Evolutionary conservation across 2,797 vertebrate genomes (phyloP), one percentile per base, ranked within the genome.

Genomic region (Sebastes matsubarae): DNA sequence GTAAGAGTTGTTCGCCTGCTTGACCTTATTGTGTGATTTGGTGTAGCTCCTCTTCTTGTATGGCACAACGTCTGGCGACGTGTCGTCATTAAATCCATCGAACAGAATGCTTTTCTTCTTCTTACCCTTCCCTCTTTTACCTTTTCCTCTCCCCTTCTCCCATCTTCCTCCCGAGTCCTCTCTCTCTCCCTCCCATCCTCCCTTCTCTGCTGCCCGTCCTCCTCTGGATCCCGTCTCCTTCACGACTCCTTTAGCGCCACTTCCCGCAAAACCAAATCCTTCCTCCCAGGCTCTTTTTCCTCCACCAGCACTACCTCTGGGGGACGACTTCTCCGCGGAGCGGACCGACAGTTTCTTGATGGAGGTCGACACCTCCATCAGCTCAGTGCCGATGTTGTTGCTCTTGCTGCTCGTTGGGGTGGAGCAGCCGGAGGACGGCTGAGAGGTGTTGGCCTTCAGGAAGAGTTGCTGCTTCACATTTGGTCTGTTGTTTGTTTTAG

Each of bases 1-100:
- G 83, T 94, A 95, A 1, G 24, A 12, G 5, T 29, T 4, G 22
- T 1, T 29, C 0, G 1, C 0, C 38, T 68, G 8, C 5, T 34
- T 68, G 42, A 9, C 70, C 69, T 87, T 93, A 5, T 55, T 87
- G 72, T 72, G 60, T 1, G 18, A 0, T 75, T 68, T 91, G 70
- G 4, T 14, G 74, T 16, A 42, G 22, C 2, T 10, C 25, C 16
- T 90, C 75, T 57, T 94, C 85, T 75, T 93, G 10, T 8, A 0
- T 0, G 83, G 91, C 38, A 81, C 57, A 25, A 61, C 83, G 63
- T 91, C 80, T 0, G 80, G 64, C 0, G 88, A 90, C 10, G 0
- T 4, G 52, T 92, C 83, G 0, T 63, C 2, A 6, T 83, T 64
- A 0, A 38, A 6, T 2, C 20, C 54, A 1, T 66, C 12, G 0